A percentile compares a stretch with the other conserved stretches of the same genome.
These are phyloP conservation scores for Patella pellucida DNA, from an alignment of 2,888 invertebrate genomes.

Conservation along the genomic window DNA sequence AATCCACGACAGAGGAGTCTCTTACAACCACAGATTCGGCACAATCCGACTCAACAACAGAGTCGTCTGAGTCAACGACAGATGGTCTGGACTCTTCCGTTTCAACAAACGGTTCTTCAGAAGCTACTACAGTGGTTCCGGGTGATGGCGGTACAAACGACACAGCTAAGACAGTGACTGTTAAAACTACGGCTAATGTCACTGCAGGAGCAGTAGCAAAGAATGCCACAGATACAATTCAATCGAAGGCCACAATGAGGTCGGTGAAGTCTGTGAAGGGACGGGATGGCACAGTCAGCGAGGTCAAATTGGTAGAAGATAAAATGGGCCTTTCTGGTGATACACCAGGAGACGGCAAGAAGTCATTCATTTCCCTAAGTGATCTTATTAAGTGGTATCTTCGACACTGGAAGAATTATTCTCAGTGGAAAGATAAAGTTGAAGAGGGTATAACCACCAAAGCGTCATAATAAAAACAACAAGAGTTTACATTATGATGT, in stretches of 20 bases:
- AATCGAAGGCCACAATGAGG: neutral
- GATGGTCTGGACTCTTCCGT: neutral
- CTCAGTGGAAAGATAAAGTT: slow-evolving; percentile 19
- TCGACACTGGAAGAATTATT: slow-evolving; percentile 35
- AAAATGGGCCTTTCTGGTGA: neutral
- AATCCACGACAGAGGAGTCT: no score
- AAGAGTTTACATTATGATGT: no score
- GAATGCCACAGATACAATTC: neutral
- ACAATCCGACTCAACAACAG: no score
- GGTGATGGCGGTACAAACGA: neutral
- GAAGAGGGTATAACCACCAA: no score
- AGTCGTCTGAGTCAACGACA: neutral
- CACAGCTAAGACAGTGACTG: neutral
- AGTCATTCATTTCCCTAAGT: slow-evolving; percentile 34
- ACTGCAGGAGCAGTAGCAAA: neutral
- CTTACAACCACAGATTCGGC: no score
- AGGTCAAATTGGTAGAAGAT: neutral
- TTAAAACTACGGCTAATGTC: neutral
- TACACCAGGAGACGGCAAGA: slow-evolving; percentile 17
- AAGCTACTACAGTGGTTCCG: neutral
- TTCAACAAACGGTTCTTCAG: neutral
- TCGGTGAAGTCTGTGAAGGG: neutral
- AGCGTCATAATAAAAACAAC: no score
- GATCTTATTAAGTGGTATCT: slow-evolving; percentile 36
- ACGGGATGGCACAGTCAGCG: neutral